Evolutionary conservation across 2,113 vertebrate genomes (phyloP).

Genomic region (Myotis lucifugus): DNA sequence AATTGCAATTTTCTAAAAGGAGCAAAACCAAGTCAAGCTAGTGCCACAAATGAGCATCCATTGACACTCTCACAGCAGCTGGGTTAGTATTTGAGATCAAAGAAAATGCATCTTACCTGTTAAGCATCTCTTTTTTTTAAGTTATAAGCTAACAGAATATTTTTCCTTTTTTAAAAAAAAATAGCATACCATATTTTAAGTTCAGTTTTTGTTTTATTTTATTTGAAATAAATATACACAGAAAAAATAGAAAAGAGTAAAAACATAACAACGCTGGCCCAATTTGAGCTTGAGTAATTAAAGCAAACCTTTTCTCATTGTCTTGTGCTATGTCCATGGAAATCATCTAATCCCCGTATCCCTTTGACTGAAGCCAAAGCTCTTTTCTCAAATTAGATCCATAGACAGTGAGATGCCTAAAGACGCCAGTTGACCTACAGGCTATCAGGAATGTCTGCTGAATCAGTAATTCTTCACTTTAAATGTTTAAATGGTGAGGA

Average conservation of each 20-base stretch:
- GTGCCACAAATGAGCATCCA: neutral
- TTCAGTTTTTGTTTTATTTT: neutral
- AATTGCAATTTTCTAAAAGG: neutral
- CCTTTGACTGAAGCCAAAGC: constrained; percentile 17
- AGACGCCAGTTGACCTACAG: neutral
- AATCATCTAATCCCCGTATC: neutral
- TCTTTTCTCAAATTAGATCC: constrained; percentile 45
- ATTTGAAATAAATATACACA: constrained; percentile 10
- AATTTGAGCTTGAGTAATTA: constrained; percentile 37
- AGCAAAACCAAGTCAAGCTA: neutral
- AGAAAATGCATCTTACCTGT: neutral
- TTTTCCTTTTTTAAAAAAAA: neutral
- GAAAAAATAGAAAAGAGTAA: neutral
- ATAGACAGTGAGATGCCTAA: neutral
- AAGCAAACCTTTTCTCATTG: neutral
- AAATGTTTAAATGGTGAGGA: constrained; percentile 9
- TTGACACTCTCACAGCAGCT: no score
- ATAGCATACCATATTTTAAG: neutral
- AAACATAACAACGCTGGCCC: neutral
- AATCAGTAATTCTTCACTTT: constrained; percentile 33
- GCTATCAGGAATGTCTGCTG: constrained; percentile 22
- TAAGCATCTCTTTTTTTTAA: neutral
- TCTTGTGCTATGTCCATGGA: neutral
- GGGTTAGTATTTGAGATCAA: neutral
- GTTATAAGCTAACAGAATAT: neutral